Percentiles rank a stretch among this genome's conserved stretches.
Conservation (phyloP, 2,888 invertebrate genomes). For the Ochropleura plecta region DNA sequence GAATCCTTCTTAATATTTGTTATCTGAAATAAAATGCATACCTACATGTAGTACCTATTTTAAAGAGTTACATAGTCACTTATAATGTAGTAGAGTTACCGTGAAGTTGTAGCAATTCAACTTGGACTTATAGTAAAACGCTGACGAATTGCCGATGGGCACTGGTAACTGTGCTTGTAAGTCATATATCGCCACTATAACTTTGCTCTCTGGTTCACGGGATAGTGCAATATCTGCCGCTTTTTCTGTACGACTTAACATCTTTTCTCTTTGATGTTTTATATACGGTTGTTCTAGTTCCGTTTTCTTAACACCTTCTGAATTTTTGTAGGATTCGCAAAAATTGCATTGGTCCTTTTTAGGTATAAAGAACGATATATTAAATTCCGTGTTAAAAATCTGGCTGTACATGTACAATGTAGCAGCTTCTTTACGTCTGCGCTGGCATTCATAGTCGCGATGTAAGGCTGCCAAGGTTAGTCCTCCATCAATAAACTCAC, state of each 20-base stretch:
- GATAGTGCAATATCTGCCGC: slow-evolving; percentile 24
- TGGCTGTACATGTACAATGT: background rate
- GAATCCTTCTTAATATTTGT: slow-evolving; percentile 32
- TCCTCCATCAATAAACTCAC: slow-evolving; percentile 51
- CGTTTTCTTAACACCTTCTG: slow-evolving; percentile 34
- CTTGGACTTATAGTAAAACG: slow-evolving; percentile 51
- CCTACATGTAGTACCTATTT: too few relatives aligned
- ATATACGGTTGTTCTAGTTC: slow-evolving; percentile 43
- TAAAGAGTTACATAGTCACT: too few relatives aligned
- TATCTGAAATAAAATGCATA: slow-evolving; percentile 28
- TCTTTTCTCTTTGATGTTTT: slow-evolving; percentile 39
- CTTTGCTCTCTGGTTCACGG: slow-evolving; percentile 12
- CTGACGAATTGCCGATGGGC: slow-evolving; percentile 36
- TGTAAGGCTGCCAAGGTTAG: slow-evolving; percentile 44
- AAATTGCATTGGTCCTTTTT: slow-evolving; percentile 37
- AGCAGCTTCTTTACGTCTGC: slow-evolving; percentile 1
- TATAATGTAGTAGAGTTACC: too few relatives aligned
- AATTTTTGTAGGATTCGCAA: slow-evolving; percentile 44
- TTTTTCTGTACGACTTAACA: slow-evolving; percentile 39
- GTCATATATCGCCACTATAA: slow-evolving; percentile 27
- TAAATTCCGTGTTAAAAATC: slow-evolving; percentile 1
- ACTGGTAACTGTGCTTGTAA: slow-evolving; percentile 26
- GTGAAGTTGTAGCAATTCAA: slow-evolving; percentile 30
- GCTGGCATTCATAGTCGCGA: background rate
- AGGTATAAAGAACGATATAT: background rate